phyloP scores from a whole-genome alignment of 1,140 invertebrate genomes.

The Lysiphlebus fabarum region DNA sequence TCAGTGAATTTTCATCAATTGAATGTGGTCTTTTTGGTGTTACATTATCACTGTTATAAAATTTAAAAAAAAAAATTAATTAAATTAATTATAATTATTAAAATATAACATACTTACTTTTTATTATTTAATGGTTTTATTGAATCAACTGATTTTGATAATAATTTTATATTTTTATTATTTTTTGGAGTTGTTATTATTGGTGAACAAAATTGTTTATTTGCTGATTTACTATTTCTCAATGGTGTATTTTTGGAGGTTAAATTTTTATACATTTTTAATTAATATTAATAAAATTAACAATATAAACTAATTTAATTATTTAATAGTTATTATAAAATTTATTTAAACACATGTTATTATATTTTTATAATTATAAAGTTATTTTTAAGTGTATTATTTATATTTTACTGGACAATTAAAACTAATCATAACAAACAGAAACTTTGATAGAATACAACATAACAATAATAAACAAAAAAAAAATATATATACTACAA shows the following conservation, averaged over 20 bases:
- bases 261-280: conserved; percentile 21
- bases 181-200: conserved; percentile 20
- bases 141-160: neutral
- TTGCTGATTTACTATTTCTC: conserved; percentile 24
- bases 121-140: neutral
- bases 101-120: conserved; percentile 12
- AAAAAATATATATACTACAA: no score
- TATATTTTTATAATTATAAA: no score
- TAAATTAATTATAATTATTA: neutral
- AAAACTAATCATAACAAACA: no score
- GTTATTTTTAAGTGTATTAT: no score
- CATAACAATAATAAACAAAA: no score
- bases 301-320: no score
- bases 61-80: neutral
- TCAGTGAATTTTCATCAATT: neutral
- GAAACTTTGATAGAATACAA: no score
- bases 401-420: no score
- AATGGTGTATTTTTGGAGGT: conserved; percentile 23
- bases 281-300: no score
- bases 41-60: conserved; percentile 1
- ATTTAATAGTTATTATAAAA: no score
- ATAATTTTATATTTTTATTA: neutral
- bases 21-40: neutral
- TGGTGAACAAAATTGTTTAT: conserved; percentile 27
- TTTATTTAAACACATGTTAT: no score